A percentile compares a stretch with the other conserved stretches of the same genome.
These are phyloP conservation scores for Rotaria macrura DNA, from an alignment of 2,888 invertebrate species.

Conservation along the genomic window DNA sequence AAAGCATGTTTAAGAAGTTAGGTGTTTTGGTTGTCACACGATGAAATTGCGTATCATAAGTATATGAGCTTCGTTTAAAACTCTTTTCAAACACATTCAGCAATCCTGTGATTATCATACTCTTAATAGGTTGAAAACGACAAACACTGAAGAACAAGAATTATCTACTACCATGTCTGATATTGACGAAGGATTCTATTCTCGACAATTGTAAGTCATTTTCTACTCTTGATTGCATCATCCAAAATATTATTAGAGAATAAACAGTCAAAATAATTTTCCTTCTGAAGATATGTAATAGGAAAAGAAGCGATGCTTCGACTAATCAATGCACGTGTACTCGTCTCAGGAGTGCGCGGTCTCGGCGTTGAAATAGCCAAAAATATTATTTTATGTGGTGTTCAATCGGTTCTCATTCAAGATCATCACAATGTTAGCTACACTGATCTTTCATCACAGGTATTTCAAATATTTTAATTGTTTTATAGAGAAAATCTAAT, in stretches of 20 bases:
- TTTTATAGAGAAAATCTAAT: not conserved
- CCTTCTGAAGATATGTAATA: slow-evolving; percentile 67
- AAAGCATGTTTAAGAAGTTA: too few species aligned
- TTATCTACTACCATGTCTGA: too few species aligned
- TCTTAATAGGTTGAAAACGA: too few species aligned
- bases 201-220: slow-evolving; percentile 21
- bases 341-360: slow-evolving; percentile 84
- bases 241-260: not conserved
- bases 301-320: slow-evolving; percentile 98
- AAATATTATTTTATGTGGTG: slow-evolving; percentile 92
- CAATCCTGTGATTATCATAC: too few species aligned
- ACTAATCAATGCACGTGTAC: slow-evolving; percentile 85
- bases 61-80: too few species aligned
- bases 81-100: too few species aligned
- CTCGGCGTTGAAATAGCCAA: slow-evolving; percentile 94
- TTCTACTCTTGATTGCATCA: too few species aligned
- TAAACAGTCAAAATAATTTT: not conserved
- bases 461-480: slow-evolving; percentile 35
- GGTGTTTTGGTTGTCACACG: too few species aligned
- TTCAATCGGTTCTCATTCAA: slow-evolving; percentile 90
- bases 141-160: too few species aligned
- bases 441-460: slow-evolving; percentile 71
- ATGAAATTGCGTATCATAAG: too few species aligned
- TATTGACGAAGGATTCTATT: slow-evolving; percentile 18
- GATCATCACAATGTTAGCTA: slow-evolving; percentile 65